Base-by-base conservation (phyloP, 2,797 vertebrate species). In the Cetoscarus ocellatus region DNA sequence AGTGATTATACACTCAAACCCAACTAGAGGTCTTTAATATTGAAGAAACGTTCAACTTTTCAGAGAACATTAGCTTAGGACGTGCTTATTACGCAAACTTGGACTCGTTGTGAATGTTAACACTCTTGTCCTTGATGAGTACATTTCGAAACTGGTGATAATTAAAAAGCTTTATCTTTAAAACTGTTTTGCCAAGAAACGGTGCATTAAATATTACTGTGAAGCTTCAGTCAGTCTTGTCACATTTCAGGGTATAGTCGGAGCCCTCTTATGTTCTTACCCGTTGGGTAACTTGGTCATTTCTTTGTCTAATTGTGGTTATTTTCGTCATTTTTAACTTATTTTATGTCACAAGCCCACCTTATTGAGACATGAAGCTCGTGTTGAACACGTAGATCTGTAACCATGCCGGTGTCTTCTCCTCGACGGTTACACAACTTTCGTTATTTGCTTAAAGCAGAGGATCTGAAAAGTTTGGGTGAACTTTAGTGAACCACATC, bases 61-160 rank as follows among this genome's bases (percentile, higher is more conserved):
- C 11, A 10, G 7, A 6, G 39, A 10, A 18, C 55, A 34, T 27
- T 58, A 70, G 80, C 77, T 44, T 6, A 6, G 35, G 35, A 47
- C 62, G 8, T 57, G 52, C 43, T 52, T 51, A 51, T 51, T 89
- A 67, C 67, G 76, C 73, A 85, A 86, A 86, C 60, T 60, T 17
- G n/a, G 8, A 39, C 55, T 68, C 79, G 66, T 55, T 35, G 1
- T 11, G 3, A 7, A 1, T 36, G 8, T 8, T 5, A 18, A 7
- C 18, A 18, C 7, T 1, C 18, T 3, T 18, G 48, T 43, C 5
- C 3, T 9, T 6, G 1, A 0, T 14, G 12, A 3, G 8, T 57
- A 10, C 0, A 6, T 1, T 34, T 35, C 19, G 3, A 63, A 34
- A 35, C 1, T 1, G 0, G 1, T 66, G 1, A 0, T 9, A 15